phyloP scores from a whole-genome alignment of 1,140 invertebrate species.

The Drosophila arawakana region DNA sequence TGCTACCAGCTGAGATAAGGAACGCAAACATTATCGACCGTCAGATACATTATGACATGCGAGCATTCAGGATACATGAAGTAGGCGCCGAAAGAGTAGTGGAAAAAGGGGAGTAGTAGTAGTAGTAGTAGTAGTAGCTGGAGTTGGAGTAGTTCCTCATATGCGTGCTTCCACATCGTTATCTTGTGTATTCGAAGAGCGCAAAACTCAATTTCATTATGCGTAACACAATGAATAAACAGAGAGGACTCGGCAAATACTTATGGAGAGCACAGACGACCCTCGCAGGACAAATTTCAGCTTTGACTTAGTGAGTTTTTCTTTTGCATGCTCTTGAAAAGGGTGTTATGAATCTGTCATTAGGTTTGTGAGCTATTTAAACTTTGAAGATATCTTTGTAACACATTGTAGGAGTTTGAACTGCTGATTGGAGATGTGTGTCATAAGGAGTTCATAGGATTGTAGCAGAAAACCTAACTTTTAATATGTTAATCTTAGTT shows the following conservation, averaged over 20 bases:
- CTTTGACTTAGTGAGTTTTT: slow-evolving; percentile 1
- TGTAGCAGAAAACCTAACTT: too few relatives aligned
- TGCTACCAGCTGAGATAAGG: slow-evolving; percentile 14
- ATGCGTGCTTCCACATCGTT: neutral
- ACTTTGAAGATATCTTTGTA: too few relatives aligned
- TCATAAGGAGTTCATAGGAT: too few relatives aligned
- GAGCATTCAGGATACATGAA: slow-evolving; percentile 1
- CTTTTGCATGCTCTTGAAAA: neutral
- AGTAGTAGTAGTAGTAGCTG: neutral
- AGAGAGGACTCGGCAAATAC: slow-evolving; percentile 1
- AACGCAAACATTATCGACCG: slow-evolving; percentile 24
- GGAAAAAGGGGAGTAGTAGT: neutral
- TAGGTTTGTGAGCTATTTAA: too few relatives aligned
- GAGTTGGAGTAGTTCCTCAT: neutral
- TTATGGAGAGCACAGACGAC: neutral
- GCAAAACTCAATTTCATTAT: slow-evolving; percentile 37
- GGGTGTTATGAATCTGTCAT: too few relatives aligned
- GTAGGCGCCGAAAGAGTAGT: neutral
- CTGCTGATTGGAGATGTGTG: too few relatives aligned
- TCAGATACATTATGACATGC: slow-evolving; percentile 21
- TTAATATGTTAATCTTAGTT: too few relatives aligned
- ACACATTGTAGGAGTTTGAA: too few relatives aligned
- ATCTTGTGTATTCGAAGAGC: slow-evolving; percentile 14
- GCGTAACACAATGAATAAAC: slow-evolving; percentile 28
- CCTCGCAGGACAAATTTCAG: slow-evolving; percentile 17